Percentiles rank a stretch among this genome's conserved stretches.
These are phyloP conservation scores for Micronycteris hirsuta DNA, from an alignment of 2,113 vertebrate species.

Conservation along the genomic window DNA sequence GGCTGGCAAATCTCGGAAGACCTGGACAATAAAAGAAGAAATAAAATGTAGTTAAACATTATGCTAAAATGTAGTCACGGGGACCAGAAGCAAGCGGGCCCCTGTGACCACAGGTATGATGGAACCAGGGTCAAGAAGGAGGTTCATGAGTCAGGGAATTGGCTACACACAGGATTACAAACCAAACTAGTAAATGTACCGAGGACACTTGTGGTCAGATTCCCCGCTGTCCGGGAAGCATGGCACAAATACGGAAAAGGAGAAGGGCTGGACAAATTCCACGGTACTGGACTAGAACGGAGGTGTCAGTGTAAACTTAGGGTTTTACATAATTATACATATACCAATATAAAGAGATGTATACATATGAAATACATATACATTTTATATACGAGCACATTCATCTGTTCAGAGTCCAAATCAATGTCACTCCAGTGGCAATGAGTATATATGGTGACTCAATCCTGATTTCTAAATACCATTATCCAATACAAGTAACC, in stretches of 20 bases:
- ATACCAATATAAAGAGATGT: neutral
- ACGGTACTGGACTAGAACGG: neutral
- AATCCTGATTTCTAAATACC: constrained; percentile 20
- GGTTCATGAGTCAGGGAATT: neutral
- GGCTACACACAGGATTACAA: neutral
- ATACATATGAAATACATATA: neutral
- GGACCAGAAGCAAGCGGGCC: neutral
- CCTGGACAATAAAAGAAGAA: constrained; percentile 78
- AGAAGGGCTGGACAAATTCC: neutral
- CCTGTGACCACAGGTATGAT: neutral
- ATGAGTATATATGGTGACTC: neutral
- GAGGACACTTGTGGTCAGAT: neutral
- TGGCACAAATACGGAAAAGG: neutral
- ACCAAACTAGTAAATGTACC: neutral
- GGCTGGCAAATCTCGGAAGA: constrained; percentile 90
- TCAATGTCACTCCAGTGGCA: neutral
- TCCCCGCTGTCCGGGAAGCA: neutral
- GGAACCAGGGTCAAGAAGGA: neutral
- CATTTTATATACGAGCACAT: neutral
- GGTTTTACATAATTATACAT: constrained; percentile 1
- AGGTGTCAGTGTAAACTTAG: neutral
- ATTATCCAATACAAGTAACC: neutral
- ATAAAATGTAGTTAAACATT: neutral
- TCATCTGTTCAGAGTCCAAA: neutral
- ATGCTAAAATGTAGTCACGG: neutral